phyloP scores from a whole-genome alignment of 2,113 vertebrate genomes.

The Zosterops pallidus region DNA sequence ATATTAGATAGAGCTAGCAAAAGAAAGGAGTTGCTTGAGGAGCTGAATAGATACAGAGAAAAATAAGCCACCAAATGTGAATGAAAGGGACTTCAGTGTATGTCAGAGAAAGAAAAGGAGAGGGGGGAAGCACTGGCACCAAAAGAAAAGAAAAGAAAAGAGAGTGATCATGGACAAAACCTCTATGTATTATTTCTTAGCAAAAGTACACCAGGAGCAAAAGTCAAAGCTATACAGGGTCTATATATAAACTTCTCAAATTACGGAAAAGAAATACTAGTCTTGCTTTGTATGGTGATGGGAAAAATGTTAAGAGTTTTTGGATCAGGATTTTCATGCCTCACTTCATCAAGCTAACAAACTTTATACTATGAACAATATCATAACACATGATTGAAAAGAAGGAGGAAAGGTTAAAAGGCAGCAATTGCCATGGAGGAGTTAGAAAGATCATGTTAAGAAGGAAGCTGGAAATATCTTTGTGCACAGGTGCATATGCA shows the following conservation, averaged over 20 bases:
- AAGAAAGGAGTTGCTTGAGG: background rate
- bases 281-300: background rate
- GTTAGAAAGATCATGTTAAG: background rate
- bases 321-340: background rate
- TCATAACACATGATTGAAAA: background rate
- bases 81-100: background rate
- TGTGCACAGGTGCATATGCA: fast-evolving
- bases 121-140: background rate
- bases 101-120: background rate
- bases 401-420: background rate
- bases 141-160: background rate
- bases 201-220: background rate
- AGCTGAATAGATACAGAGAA: background rate
- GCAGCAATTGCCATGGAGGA: background rate
- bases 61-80: background rate
- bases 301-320: background rate
- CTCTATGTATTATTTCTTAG: background rate
- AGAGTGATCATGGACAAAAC: background rate
- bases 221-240: background rate
- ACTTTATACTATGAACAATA: background rate
- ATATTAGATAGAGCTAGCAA: background rate
- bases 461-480: background rate
- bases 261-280: background rate
- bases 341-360: background rate
- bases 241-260: background rate